Percentiles rank a stretch among this genome's conserved stretches.
These are phyloP conservation scores for Ceyx cyanopectus DNA, from an alignment of 2,113 vertebrate genomes.

Conservation along the genomic window DNA sequence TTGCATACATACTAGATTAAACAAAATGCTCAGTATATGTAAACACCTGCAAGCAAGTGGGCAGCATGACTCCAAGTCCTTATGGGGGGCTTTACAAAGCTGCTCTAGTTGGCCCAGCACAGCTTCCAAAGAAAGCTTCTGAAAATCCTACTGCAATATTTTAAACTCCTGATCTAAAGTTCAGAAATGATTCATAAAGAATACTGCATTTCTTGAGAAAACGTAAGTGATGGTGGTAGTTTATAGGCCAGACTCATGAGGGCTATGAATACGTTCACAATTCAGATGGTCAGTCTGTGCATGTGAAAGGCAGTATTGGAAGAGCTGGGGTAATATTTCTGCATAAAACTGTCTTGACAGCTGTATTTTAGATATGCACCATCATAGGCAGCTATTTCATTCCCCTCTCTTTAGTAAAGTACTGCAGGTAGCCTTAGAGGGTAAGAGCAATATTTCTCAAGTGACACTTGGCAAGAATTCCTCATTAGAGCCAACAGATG, in stretches of 20 bases:
- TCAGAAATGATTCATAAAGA: not conserved
- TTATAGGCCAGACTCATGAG: not conserved
- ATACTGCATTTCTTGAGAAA: not conserved
- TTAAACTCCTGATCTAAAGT: not conserved
- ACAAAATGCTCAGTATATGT: not conserved
- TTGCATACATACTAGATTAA: not conserved
- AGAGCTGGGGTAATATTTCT: not conserved
- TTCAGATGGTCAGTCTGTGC: not conserved
- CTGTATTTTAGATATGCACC: not conserved
- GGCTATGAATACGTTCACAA: not conserved
- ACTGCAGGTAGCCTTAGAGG: not conserved
- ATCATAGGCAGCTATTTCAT: not conserved
- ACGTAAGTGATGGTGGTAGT: rapidly evolving
- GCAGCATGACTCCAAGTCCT: not conserved
- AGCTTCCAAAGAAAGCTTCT: not conserved
- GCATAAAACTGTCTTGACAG: not conserved
- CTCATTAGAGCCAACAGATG: not conserved
- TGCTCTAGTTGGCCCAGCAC: not conserved
- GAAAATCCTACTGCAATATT: not conserved
- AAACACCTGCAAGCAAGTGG: not conserved
- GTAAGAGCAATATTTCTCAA: not conserved
- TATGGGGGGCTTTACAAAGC: not conserved
- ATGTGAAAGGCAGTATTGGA: not conserved
- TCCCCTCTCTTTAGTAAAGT: not conserved
- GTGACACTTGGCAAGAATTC: not conserved